Evolutionary conservation across 92 coral and sea anemone genomes (phyloP).

Genomic region (Plumapathes pennacea): DNA sequence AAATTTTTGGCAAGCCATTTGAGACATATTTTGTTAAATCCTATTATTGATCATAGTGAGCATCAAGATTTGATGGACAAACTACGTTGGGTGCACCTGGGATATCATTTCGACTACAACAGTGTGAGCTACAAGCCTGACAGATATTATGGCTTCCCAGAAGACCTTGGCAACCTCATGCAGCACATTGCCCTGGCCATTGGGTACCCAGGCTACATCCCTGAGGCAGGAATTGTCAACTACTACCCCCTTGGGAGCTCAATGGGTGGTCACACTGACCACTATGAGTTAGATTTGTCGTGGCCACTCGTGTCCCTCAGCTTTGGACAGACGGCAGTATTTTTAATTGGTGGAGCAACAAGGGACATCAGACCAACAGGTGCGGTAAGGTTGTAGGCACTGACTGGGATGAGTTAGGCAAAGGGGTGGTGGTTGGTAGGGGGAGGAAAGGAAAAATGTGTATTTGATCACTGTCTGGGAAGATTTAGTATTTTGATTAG

Average conservation of each 20-base stretch:
- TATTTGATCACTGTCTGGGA: not conserved
- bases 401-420: not conserved
- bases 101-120: slow-evolving; percentile 96
- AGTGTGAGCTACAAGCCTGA: slow-evolving; percentile 83
- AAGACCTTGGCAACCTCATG: slow-evolving; percentile 73
- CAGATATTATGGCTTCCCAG: slow-evolving; percentile 81
- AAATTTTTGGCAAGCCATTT: too few relatives aligned
- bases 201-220: slow-evolving; percentile 88
- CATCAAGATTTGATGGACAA: slow-evolving; percentile 57
- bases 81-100: slow-evolving; percentile 94
- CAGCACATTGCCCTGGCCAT: slow-evolving; percentile 78
- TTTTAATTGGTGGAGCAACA: slow-evolving; percentile 91
- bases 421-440: not conserved
- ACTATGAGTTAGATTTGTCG: slow-evolving; percentile 89
- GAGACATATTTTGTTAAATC: not conserved
- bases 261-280: slow-evolving; percentile 99
- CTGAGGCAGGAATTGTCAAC: slow-evolving; percentile 96
- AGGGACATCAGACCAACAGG: slow-evolving; percentile 89
- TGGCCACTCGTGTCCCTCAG: slow-evolving; percentile 95
- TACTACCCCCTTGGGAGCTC: slow-evolving; percentile 92
- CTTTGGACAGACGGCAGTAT: slow-evolving; percentile 98
- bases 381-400: slow-evolving; percentile 4
- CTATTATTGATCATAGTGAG: slow-evolving; percentile 20
- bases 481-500: too few relatives aligned
- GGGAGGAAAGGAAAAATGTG: not conserved